Base-by-base conservation (phyloP, 1,140 invertebrate species). In the Listronotus oregonensis region DNA sequence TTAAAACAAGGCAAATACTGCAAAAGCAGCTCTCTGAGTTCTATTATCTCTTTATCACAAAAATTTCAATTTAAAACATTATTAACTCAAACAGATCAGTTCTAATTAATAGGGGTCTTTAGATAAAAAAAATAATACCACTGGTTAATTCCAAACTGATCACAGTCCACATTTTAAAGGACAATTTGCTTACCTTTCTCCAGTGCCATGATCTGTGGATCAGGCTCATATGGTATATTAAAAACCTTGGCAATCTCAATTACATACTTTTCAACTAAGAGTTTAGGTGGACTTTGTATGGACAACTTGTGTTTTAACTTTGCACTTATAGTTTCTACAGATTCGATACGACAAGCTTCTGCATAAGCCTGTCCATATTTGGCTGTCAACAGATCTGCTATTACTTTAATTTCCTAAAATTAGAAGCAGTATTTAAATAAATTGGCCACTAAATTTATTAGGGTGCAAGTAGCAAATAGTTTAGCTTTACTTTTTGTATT, bases 221-320 rank as follows among this genome's bases (percentile, higher is more conserved):
- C 95, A 14, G 96, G 94, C 69, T 92, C 90, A 79, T 97, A 98
- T 47, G 89, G 86, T 47, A 98, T 87, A 79, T 95, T 91, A 75
- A 95, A 96, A 78, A 92, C 95, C 77, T 94, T 97, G 5, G 97
- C 95, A 71, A 99, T 99, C 82, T 98, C 97, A 72, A 96, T 91
- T 17, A 96, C 79, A 82, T 96, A 98, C 75, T 93, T 95, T 79
- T 99, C 98, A 46, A 99, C 93, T 9, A 99, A 82, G 57, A 98
- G 81, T 78, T 97, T 98, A 0, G 96, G 94, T 3, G 98, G 98
- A 43, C 95, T 95, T 74, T 98, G 95, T 3, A 99, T 89, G 40
- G 93, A 90, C 78, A 99, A 83, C 82, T 99, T 99, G 74, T 97
- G 93, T 79, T 97, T 96, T 6, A 99, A 78, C 80, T 98, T 98